Base-by-base conservation (phyloP, 53 echinoderm and acorn worm genomes). In the Echinarachnius parma region DNA sequence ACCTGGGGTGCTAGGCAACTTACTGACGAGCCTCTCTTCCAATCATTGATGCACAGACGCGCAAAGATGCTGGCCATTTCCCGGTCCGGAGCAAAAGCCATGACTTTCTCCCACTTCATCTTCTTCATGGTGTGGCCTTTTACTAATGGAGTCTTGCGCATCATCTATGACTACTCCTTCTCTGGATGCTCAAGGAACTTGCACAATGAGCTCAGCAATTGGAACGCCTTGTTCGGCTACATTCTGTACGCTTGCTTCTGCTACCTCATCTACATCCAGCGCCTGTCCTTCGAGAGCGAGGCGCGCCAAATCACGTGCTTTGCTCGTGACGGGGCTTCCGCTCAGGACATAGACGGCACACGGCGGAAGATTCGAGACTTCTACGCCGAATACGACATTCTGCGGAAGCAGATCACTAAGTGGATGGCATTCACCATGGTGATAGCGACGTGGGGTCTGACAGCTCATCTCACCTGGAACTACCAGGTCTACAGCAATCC, bases 401-500 rank as follows among this genome's bases (percentile, higher is more conserved):
- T 86, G 52, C 48, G 86, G 16, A 39, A 75, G 13, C 80, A 72
- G 2, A 74, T 86, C 2, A 61, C 65, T 2, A 53, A 39, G 20
- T 86, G 86, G 86, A 80, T 86, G 86, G 86, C 80, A 0, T 81
- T 86, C 35, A 81, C 86, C 1, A 86, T 86, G 81, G 57, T 75
- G 19, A 63, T 81, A 11, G 86, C 86, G 1, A 86, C 86, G 3
- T 86, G 86, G 86, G 86, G 86, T 1, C 48, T 86, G 4, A 86
- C 86, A 1, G 77, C 86, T 28, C 86, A 86, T 46, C 21, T 86
- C 2, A 81, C 81, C 8, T 86, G 86, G 86, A 86, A 86, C 35
- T 86, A 86, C 53, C 68, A 61, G 42, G 50, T 81, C 45, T 81
- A 61, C 81, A 69, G 60, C 22, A 56, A 63, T 18, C 45, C 25